These are phyloP conservation scores for Drosophila melanica DNA, from an alignment of 1,140 invertebrate species.

Conservation along the genomic window DNA sequence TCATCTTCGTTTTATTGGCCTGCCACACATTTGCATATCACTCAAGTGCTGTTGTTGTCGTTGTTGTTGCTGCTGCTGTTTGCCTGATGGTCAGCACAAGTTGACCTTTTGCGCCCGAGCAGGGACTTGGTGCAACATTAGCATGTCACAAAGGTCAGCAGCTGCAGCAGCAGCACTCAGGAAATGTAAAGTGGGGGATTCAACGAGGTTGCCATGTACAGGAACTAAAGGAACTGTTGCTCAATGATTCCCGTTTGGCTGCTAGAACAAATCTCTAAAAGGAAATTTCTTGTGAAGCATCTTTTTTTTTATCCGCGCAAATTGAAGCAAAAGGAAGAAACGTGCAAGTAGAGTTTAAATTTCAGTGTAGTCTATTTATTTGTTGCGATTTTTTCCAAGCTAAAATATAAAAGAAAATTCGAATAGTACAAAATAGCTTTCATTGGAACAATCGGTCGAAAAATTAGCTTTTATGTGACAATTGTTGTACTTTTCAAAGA, in stretches of 20 bases:
- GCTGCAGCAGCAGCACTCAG: not conserved
- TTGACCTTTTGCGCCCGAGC: conserved; percentile 24
- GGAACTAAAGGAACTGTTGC: not conserved
- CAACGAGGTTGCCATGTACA: not conserved
- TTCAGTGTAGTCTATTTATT: no score
- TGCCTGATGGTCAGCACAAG: conserved; percentile 29
- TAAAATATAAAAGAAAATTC: no score
- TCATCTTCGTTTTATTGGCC: not conserved
- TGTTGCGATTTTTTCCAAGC: no score
- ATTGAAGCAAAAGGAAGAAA: not conserved
- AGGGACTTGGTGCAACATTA: conserved; percentile 11
- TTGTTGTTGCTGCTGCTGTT: conserved; percentile 14
- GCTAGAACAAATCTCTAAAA: not conserved
- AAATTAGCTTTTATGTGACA: no score
- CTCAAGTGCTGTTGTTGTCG: conserved; percentile 6
- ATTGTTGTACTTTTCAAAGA: no score
- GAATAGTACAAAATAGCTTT: no score
- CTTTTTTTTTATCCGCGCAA: not conserved
- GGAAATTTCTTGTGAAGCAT: not conserved
- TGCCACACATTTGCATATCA: conserved; percentile 45
- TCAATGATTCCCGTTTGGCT: not conserved
- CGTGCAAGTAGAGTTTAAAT: no score
- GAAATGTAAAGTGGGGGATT: conserved; percentile 3
- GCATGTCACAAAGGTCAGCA: conserved; percentile 9
- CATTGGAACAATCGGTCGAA: no score